Evolutionary conservation across 2,888 invertebrate genomes (phyloP), one percentile per base, ranked within the genome.

Genomic region (Trichogramma evanescens): DNA sequence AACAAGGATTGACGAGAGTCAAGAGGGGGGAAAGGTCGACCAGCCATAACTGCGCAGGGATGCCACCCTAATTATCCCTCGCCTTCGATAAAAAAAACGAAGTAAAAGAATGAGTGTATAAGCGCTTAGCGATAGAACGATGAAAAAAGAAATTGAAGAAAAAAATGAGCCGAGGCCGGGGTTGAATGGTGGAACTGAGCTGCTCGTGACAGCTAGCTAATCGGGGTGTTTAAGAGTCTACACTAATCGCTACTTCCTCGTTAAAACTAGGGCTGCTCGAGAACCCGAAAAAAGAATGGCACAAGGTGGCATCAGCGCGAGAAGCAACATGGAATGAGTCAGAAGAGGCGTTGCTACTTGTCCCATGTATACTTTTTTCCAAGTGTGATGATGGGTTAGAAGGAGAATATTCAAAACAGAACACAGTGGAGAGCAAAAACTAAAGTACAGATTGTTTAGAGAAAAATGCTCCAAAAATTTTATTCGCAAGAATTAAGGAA

Each of bases 141-240:
- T 66, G 54, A 52, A 54, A 73, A 71, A 72, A 71, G 71, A 74
- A 76, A 76, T 75, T 76, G 75, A 75, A 76, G 76, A 75, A 75
- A 75, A 74, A 74, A 76, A 75, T 72, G 75, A 74, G 75, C 72
- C 70, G 73, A 26, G 74, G 67, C 66, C 68, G 71, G 72, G 75
- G 74, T 72, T 72, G 26, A 26, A 26, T 26, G 26, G 2, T 26
- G 26, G 26, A 26, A 2, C 26, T 26, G 75, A 72, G 70, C 77
- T 77, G 77, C 70, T 74, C 74, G 73, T 77, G 77, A 77, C 77
- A 77, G 77, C 76, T 71, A 74, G 77, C 76, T 77, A 77, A 77
- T 77, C 77, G 77, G 76, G 76, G 77, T 77, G 76, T 77, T 77
- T 77, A 76, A 77, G 76, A 75, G 76, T 77, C 77, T 76, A 75